Evolutionary conservation across 2,888 invertebrate species (phyloP), one percentile per base, ranked within the genome.

Genomic region (Ypsolopha sequella): DNA sequence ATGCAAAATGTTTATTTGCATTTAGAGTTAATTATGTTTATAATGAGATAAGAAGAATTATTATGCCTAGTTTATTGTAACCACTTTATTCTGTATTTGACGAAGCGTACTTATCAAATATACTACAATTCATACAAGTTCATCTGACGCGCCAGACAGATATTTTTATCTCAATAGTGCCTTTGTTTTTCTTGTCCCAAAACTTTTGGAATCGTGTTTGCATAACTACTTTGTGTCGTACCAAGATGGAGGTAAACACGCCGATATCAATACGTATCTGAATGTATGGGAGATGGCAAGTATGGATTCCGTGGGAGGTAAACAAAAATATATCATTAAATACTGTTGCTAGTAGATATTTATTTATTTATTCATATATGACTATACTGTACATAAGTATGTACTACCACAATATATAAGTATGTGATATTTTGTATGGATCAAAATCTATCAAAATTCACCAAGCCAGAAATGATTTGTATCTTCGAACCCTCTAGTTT

Each of bases 101-200:
- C 4, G 24, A 3, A 24, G 24, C 24, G 24, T 24, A 3, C 39
- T n/a, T 39, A 39, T 39, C 39, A 39, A 39, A 39, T 39, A 39
- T 39, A n/a, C 39, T 6, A 39, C 39, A 39, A n/a, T n/a, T 39
- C 9, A 39, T n/a, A 39, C 39, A n/a, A n/a, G n/a, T 39, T 39
- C n/a, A 3, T n/a, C 39, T 6, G 3, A 39, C 39, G 11, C 24
- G 2, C 39, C 39, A 39, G 10, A 39, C n/a, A 2, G 11, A 39
- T 39, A 39, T 39, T 39, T 39, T 39, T n/a, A 39, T n/a, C 10
- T n/a, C 3, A n/a, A 36, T 36, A 38, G 36, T 11, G 33, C 71
- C 76, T 80, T 80, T 82, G 81, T 82, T 82, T 80, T 77, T 76
- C 75, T 75, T 70, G 66, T 66, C 69, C 70, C 73, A 65, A 78